Base-by-base conservation (phyloP, 2,797 vertebrate species). In the Tinamus major region DNA sequence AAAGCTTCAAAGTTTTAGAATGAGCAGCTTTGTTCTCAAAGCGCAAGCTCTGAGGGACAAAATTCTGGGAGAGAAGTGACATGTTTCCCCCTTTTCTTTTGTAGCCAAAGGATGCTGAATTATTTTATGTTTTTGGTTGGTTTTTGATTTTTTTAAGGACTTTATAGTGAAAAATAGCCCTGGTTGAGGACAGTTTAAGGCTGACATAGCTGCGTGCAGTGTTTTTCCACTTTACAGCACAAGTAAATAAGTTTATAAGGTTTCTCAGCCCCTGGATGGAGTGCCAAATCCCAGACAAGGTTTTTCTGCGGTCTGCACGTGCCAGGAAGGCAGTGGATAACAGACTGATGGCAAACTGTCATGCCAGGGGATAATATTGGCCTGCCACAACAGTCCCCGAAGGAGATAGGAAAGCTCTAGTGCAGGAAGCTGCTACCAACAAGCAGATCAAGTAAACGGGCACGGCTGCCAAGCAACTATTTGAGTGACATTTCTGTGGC, bases 311-410 rank as follows among this genome's bases (percentile, higher is more conserved):
- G 56, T 69, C 70, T 91, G 58, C 85, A 89, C 2, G 2, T 84
- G 92, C 85, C 79, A 79, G 77, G 70, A 89, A 91, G 89, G 91
- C 69, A 86, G 91, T 78, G 72, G 85, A 79, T 95, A 95, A 89
- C 81, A 92, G 85, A 92, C 69, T 81, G 62, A 74, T 95, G 67
- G 63, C 92, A 72, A 92, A 91, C 63, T 59, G 31, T 83, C 11
- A 59, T 76, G 70, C 82, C 55, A 76, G 62, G 55, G 69, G 74
- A 88, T 89, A 92, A 96, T 93, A 56, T 29, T 88, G 65, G 41
- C 69, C 62, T 92, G 46, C 72, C 55, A 31, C 75, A 49, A 78
- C 81, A 85, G 76, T 76, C 62, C 65, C 63, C 12, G 58, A 92
- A 87, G 77, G 49, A 65, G 75, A 88, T 90, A 89, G 62, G 42